These are phyloP conservation scores for Illadopsis cleaveri DNA, from an alignment of 2,113 vertebrate species.

Conservation along the genomic window DNA sequence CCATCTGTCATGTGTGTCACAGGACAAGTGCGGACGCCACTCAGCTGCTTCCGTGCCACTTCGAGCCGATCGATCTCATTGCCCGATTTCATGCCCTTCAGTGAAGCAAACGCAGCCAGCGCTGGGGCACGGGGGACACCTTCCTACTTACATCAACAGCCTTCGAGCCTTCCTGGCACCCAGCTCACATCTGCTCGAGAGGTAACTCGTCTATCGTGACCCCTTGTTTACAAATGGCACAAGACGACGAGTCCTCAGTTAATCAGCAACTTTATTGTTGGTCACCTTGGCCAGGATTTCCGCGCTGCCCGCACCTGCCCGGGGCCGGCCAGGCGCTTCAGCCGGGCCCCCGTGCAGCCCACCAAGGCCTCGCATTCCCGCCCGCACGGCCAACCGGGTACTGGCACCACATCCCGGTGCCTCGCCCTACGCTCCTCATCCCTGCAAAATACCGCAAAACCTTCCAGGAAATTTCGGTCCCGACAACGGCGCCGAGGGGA, in stretches of 20 bases:
- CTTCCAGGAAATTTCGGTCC: background rate
- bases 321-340: background rate
- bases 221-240: background rate
- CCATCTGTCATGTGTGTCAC: background rate
- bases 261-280: background rate
- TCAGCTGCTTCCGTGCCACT: background rate
- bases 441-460: background rate
- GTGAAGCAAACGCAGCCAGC: background rate
- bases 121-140: background rate
- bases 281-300: background rate
- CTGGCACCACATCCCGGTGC: background rate
- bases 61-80: background rate
- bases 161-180: background rate
- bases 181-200: accelerated
- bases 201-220: accelerated
- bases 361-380: background rate
- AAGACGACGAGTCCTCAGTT: background rate
- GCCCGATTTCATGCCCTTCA: background rate
- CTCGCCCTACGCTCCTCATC: background rate
- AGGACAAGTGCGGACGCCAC: background rate
- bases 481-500: background rate
- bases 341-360: background rate
- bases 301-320: background rate
- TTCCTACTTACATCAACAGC: background rate
- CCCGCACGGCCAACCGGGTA: background rate